Evolutionary conservation across 2,888 invertebrate species (phyloP).

Genomic region (Fissipunctia ypsillon): DNA sequence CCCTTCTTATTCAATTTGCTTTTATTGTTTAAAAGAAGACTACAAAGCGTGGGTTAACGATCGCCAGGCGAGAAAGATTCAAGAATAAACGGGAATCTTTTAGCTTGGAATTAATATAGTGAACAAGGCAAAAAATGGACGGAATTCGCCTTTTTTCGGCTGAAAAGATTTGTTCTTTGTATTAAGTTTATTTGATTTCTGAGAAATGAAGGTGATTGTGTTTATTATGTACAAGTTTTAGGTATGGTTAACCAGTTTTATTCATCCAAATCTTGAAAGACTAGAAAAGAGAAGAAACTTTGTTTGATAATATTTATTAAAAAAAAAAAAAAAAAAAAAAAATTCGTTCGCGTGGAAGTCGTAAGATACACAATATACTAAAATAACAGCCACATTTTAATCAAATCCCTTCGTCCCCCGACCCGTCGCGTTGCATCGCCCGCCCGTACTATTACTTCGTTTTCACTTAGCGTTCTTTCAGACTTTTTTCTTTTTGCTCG

Average conservation of each 20-base stretch:
- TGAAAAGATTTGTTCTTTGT: slow-evolving; percentile 67
- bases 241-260: background rate
- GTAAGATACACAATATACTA: too few species aligned
- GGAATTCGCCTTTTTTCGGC: slow-evolving; percentile 68
- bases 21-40: slow-evolving; percentile 81
- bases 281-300: background rate
- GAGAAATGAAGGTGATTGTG: slow-evolving; percentile 44
- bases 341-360: too few species aligned
- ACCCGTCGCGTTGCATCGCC: too few species aligned
- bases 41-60: slow-evolving; percentile 77
- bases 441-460: too few species aligned
- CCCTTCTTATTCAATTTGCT: slow-evolving; percentile 79
- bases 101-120: slow-evolving; percentile 77
- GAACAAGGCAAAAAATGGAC: slow-evolving; percentile 72
- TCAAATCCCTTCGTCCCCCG: too few species aligned
- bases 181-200: slow-evolving; percentile 67
- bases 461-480: too few species aligned
- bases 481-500: too few species aligned
- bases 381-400: too few species aligned
- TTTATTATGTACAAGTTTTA: slow-evolving; percentile 22
- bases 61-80: slow-evolving; percentile 67
- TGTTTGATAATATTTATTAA: background rate
- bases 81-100: slow-evolving; percentile 74
- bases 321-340: too few species aligned
- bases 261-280: background rate